phyloP scores from a whole-genome alignment of 1,140 invertebrate species.

The Copidosoma floridanum region DNA sequence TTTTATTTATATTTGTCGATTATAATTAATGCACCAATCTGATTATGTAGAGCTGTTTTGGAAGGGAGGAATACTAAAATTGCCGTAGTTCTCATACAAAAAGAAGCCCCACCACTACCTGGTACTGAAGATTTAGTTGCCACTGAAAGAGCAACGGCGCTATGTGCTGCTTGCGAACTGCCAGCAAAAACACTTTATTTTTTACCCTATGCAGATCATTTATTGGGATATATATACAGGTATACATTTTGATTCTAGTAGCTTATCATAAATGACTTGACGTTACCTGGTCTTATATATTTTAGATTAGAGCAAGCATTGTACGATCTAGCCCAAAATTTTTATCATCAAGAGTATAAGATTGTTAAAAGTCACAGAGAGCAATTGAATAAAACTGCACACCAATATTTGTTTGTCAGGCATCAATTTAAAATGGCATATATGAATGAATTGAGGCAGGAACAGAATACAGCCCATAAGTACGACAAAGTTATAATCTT shows the following conservation, averaged over 20 bases:
- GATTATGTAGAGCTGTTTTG: constrained; percentile 60
- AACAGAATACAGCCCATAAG: constrained; percentile 85
- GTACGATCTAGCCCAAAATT: constrained; percentile 86
- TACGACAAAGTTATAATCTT: constrained; percentile 52
- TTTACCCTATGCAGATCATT: constrained; percentile 82
- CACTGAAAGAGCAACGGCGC: constrained; percentile 81
- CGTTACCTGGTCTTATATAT: too few relatives aligned
- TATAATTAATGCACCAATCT: constrained; percentile 8
- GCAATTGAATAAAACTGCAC: constrained; percentile 87
- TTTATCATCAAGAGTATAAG: constrained; percentile 88
- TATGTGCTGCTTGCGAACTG: constrained; percentile 89
- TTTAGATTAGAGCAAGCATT: constrained; percentile 87
- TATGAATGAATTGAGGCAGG: constrained; percentile 90
- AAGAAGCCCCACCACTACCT: constrained; percentile 69
- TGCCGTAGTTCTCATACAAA: constrained; percentile 87
- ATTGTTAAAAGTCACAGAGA: constrained; percentile 85
- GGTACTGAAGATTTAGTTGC: constrained; percentile 82
- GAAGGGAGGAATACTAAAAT: constrained; percentile 84
- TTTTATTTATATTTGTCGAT: not conserved
- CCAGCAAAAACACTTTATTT: constrained; percentile 90
- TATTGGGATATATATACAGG: constrained; percentile 74
- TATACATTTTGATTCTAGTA: constrained; percentile 37
- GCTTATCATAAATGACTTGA: not conserved
- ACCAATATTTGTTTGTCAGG: constrained; percentile 88
- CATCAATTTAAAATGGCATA: constrained; percentile 99